Percentiles rank a stretch among this genome's conserved stretches.
Evolutionary conservation across 2,797 vertebrate genomes (phyloP).

Genomic region (Pampus argenteus): DNA sequence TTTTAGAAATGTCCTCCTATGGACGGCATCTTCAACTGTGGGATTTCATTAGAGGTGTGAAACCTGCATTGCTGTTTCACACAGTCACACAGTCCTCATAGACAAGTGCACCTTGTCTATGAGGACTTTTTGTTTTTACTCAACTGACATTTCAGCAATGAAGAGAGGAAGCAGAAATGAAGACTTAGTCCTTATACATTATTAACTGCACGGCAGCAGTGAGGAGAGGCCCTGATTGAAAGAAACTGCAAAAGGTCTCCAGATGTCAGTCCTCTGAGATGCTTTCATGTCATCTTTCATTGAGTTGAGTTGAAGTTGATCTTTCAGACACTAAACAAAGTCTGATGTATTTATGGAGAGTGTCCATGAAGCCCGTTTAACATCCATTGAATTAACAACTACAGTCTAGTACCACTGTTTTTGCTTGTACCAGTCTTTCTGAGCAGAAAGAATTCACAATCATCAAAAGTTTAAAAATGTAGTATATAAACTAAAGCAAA

Average conservation of each 20-base stretch:
- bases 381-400: neutral
- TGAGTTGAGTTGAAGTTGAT: constrained; percentile 17
- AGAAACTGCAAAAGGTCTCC: constrained; percentile 30
- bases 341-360: constrained; percentile 18
- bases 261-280: constrained; percentile 15
- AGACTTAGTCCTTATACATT: constrained; percentile 75
- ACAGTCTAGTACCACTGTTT: neutral
- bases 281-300: constrained; percentile 34
- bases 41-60: neutral
- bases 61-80: neutral
- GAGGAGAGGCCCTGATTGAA: constrained; percentile 32
- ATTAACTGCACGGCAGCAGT: constrained; percentile 63
- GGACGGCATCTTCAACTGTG: neutral
- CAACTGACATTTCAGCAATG: neutral
- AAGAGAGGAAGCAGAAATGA: constrained; percentile 53
- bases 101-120: too few relatives aligned
- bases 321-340: neutral
- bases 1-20: neutral
- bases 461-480: neutral
- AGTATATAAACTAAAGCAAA: neutral
- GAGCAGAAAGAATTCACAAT: neutral
- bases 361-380: neutral
- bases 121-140: neutral
- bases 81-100: too few relatives aligned
- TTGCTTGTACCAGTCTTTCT: fast-evolving